Base-by-base conservation (phyloP, 2,797 vertebrate species). In the Ctenosaura bakeri region DNA sequence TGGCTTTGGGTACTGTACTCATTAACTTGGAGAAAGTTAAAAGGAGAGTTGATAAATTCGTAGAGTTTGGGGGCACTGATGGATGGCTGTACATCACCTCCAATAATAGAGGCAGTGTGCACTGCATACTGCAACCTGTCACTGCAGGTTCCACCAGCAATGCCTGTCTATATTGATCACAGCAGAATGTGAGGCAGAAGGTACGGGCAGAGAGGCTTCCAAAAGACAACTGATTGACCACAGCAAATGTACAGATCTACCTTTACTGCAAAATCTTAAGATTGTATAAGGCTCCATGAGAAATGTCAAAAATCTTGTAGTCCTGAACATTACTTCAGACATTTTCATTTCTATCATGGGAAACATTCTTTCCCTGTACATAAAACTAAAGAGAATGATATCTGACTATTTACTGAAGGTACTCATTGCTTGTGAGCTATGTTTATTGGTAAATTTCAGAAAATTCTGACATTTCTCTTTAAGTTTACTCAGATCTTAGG, bases 391-490 rank as follows among this genome's bases (percentile, higher is more conserved):
- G 50, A 22, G 35, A 35, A 3, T 54, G 50, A 86, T 54, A 26
- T 14, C 38, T 74, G 52, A 9, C 10, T 74, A 86, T 74, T 74
- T 52, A 56, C 84, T 56, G 50, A 74, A 26, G 6, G 4, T 13
- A 52, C 10, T 29, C 69, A 20, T 56, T 85, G 50, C 24, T 73
- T 54, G 32, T 85, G 14, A 85, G 69, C 52, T n/a, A 26, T 13
- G 4, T 85, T 71, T 85, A 85, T 86, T 86, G 69, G 84, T 73
- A 74, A 74, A 86, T 74, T 69, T 52, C 59, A 64, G 26, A n/a
- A 87, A 52, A 32, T 52, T 50, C 74, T 87, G 86, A 87, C 59
- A 87, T 79, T 79, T 87, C 86, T 35, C 59, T 79, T 59, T 66
- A 50, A 8, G 9, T 24, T 56, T 79, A 50, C 59, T 64, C 38